These are phyloP conservation scores for Drosophila takahashii DNA, from an alignment of 1,140 invertebrate genomes.

Conservation along the genomic window DNA sequence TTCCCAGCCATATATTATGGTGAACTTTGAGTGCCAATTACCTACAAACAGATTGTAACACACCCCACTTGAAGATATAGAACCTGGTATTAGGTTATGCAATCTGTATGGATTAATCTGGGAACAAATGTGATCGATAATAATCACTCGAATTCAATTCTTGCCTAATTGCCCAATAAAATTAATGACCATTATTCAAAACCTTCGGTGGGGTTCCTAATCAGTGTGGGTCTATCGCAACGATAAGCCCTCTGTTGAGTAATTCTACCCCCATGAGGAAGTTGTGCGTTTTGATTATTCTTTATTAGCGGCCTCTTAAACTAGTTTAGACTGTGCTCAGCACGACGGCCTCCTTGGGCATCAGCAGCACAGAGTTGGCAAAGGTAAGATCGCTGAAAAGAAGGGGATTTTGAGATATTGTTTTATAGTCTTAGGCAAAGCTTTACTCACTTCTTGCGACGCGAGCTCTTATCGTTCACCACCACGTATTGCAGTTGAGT, in stretches of 20 bases:
- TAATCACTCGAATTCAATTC: background rate
- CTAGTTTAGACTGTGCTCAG: constrained; percentile 59
- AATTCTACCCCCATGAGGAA: background rate
- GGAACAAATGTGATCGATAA: background rate
- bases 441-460: constrained; percentile 71
- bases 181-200: constrained; percentile 2
- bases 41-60: constrained; percentile 23
- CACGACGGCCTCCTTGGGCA: constrained; percentile 79
- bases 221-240: constrained; percentile 5
- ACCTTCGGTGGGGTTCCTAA: constrained; percentile 15
- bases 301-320: constrained; percentile 7
- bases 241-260: constrained; percentile 15
- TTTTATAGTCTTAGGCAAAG: background rate
- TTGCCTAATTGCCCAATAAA: constrained; percentile 13
- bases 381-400: constrained; percentile 57
- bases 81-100: constrained; percentile 4
- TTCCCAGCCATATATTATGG: constrained; percentile 8
- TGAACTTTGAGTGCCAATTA: constrained; percentile 35
- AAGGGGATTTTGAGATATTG: background rate
- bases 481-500: constrained; percentile 64
- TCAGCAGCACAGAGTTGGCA: constrained; percentile 64
- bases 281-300: background rate
- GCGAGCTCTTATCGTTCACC: constrained; percentile 66
- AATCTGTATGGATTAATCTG: constrained; percentile 15
- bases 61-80: constrained; percentile 23